Base-by-base conservation (phyloP, 2,888 invertebrate species). In the Cantharis flavilabris region DNA sequence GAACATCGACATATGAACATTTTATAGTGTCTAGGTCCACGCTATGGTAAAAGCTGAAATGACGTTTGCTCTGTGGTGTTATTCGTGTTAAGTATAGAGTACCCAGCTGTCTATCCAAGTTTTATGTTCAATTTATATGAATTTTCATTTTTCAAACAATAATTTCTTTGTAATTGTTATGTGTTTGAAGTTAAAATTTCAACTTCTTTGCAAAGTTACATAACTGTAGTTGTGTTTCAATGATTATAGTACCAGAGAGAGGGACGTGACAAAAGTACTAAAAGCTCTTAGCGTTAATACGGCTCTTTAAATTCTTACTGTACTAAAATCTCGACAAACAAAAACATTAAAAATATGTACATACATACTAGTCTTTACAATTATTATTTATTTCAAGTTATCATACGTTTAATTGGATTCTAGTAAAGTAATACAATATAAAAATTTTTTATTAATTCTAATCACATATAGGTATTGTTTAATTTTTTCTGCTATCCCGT, bases 271-370 rank as follows among this genome's bases (percentile, higher is more conserved):
- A 72, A 69, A 76, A 72, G 72, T 49, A 76, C 69, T 67, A 76
- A 76, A 76, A 76, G 76, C 72, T 72, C 69, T 72, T 63, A 76
- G 69, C 70, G 63, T 18, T 64, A 70, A 65, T 69, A 67, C 20
- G 63, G 72, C 49, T 69, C 72, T 76, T 76, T 72, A 72, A 49
- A 69, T 70, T 73, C 70, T 30, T 76, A 73, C 69, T 73, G 70
- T 33, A 70, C 70, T 76, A 76, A 76, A 76, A 73, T 76, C 76
- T 70, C 69, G 67, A 70, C 73, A 76, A 76, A 76, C 71, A 76
- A 76, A 72, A 64, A 70, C 72, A 72, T 72, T 70, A 70, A 70
- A 76, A 49, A 49, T 49, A 49, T 49, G 9, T 49, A n/a, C 49
- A 49, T 49, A n/a, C n/a, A 49, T 49, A 49, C n/a, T 49, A n/a